Conservation (phyloP, 2,113 vertebrate species). For the Rhynchomys soricoides region DNA sequence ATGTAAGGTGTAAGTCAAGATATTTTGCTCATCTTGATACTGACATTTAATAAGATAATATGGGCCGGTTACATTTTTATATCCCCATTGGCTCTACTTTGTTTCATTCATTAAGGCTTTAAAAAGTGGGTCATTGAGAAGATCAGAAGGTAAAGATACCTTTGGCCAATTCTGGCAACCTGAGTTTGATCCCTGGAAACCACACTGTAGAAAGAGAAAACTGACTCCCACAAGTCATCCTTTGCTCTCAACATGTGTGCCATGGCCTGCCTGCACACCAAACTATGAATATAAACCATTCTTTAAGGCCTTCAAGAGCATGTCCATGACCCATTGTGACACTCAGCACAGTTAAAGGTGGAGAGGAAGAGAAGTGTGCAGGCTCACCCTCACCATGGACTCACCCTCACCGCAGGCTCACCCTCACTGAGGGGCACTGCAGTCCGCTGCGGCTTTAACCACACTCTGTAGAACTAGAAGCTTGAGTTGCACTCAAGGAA, state of each 20-base stretch:
- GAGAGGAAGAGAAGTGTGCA: rapidly evolving
- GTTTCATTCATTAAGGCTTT: no score
- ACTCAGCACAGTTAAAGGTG: no score
- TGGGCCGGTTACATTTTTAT: neutral
- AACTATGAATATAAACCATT: neutral
- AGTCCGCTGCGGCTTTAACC: neutral
- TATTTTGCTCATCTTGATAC: neutral
- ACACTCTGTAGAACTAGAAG: neutral
- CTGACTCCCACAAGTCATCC: neutral
- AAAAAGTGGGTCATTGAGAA: neutral
- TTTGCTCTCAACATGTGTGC: neutral
- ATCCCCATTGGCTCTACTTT: neutral
- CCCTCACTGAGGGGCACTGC: rapidly evolving
- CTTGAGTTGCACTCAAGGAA: neutral
- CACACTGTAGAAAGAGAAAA: neutral
- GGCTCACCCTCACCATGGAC: rapidly evolving
- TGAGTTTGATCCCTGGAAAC: neutral
- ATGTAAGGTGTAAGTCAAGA: neutral
- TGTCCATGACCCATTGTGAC: rapidly evolving
- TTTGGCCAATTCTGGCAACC: neutral
- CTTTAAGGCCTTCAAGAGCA: neutral
- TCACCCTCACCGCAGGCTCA: no score
- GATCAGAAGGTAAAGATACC: no score
- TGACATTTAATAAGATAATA: neutral
- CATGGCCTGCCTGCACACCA: no score